A percentile compares a stretch with the other conserved stretches of the same genome.
phyloP scores from a whole-genome alignment of 2,113 vertebrate species.

The Apaloderma vittatum region DNA sequence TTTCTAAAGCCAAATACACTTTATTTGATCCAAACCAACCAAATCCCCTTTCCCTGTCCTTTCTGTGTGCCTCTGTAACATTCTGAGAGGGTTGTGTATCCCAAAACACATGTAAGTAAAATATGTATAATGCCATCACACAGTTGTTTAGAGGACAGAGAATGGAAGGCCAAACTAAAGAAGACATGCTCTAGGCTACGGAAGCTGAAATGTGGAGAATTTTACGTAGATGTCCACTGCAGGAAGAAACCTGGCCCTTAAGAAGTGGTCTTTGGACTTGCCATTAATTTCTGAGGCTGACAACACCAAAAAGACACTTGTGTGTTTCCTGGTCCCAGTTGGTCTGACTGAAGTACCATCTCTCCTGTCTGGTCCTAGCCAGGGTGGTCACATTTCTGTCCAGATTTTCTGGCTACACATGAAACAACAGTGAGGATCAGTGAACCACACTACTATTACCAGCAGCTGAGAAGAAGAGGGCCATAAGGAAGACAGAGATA shows the following conservation, averaged over 20 bases:
- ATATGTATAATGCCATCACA: not conserved
- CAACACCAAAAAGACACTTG: not conserved
- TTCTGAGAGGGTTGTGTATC: rapidly evolving
- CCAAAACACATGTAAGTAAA: not conserved
- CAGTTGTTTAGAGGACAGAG: not conserved
- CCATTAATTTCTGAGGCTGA: not conserved
- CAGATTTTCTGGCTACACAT: not conserved
- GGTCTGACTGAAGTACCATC: not conserved
- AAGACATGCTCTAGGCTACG: rapidly evolving
- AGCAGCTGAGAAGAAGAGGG: not conserved
- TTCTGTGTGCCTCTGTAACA: not conserved
- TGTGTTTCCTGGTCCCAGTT: not conserved
- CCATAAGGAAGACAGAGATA: not conserved
- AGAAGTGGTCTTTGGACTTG: not conserved
- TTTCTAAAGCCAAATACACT: not conserved
- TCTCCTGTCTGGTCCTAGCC: not conserved
- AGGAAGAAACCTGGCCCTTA: not conserved
- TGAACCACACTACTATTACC: not conserved
- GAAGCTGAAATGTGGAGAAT: not conserved
- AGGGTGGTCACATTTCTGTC: not conserved
- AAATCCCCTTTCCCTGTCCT: not conserved
- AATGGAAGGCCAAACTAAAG: not conserved
- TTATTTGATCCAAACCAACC: not conserved
- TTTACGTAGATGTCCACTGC: not conserved
- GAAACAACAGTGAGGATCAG: not conserved